Evolutionary conservation across 1,140 invertebrate species (phyloP).

Genomic region (Calliopsis andreniformis): DNA sequence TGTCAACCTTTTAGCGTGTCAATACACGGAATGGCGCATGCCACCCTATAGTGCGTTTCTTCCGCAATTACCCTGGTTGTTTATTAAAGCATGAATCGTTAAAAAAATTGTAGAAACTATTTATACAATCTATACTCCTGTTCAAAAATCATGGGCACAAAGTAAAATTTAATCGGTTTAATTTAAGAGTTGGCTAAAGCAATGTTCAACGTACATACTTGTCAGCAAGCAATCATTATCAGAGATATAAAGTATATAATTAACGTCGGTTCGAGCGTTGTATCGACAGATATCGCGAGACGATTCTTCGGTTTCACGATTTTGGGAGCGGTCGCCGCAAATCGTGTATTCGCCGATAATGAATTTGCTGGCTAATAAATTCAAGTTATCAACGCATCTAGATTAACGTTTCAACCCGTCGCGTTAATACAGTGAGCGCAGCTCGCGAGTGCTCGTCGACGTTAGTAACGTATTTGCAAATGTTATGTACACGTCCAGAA

Average conservation of each 20-base stretch:
- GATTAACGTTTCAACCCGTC: constrained; percentile 43
- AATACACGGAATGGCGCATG: no score
- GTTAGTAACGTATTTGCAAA: constrained; percentile 41
- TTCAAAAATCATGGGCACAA: no score
- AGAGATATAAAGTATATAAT: not conserved
- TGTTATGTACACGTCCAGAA: constrained; percentile 45
- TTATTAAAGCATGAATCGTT: no score
- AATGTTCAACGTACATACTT: no score
- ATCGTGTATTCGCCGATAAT: constrained; percentile 34
- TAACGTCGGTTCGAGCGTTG: not conserved
- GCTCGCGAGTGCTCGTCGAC: constrained; percentile 25
- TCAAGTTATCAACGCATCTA: constrained; percentile 41
- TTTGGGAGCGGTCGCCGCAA: constrained; percentile 15
- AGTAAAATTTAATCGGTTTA: no score
- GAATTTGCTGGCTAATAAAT: constrained; percentile 48
- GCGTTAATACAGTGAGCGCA: constrained; percentile 34
- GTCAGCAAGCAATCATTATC: not conserved
- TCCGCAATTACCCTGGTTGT: no score
- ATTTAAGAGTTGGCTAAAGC: no score
- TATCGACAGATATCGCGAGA: constrained; percentile 15
- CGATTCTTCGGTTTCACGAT: constrained; percentile 17
- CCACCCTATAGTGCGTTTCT: no score
- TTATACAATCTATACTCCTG: no score
- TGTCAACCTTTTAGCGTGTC: no score
- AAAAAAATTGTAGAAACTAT: no score